Evolutionary conservation across 2,888 invertebrate species (phyloP), one percentile per base, ranked within the genome.

Genomic region (Chaitophorus viminalis): DNA sequence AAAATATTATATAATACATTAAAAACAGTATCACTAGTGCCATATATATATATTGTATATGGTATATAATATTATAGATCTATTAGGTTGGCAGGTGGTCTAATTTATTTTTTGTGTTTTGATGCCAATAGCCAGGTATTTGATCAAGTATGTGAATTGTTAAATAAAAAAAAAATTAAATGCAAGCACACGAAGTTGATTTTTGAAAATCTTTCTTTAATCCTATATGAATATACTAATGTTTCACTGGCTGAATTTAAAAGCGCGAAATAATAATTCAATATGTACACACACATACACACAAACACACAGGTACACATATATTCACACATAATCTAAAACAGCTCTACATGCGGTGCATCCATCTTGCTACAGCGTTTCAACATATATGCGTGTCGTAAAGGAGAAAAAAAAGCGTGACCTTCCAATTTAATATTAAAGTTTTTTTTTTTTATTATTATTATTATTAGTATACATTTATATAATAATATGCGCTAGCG

Each of bases 391-490:
- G n/a, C n/a, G n/a, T n/a, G 39, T 25, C 54, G 81, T 6, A 39
- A 25, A 17, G 29, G 25, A 70, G 21, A 36, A 70, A 70, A 68
- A 70, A 68, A 31, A n/a, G 31, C 70, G 70, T 25, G 39, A 14
- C 29, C 68, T 29, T 70, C 68, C 70, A 46, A 70, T 81, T 70
- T 81, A 70, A 81, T 81, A 81, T 81, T 81, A 70, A 68, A 31
- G 68, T 81, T 81, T 82, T 81, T 70, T 70, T 70, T 70, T n/a
- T n/a, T n/a, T n/a, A n/a, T n/a, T n/a, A n/a, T n/a, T n/a, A n/a
- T n/a, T n/a, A n/a, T n/a, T n/a, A n/a, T n/a, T 68, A 11, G 1
- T 14, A 70, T 70, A 17, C 82, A 25, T 25, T 25, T 25, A 25
- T 25, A 70, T 72, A 14, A 36, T 46, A 14, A 36, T 39, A 70